Base-by-base conservation (phyloP, 2,113 vertebrate genomes). In the Artemisiospiza belli region DNA sequence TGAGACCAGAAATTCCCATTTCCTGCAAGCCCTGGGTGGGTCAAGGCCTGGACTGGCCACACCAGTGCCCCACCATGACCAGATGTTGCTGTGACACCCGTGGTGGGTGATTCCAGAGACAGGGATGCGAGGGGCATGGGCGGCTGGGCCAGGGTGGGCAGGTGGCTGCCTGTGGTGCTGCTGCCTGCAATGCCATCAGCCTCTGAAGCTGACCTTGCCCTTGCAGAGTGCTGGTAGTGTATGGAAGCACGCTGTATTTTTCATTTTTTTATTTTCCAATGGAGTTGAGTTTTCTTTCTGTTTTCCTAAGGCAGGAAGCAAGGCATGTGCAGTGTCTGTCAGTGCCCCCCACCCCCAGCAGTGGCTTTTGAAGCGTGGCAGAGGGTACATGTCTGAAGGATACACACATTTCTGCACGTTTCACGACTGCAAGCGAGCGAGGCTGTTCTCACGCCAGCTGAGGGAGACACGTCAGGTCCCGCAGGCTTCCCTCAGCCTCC, bases 71-170 rank as follows among this genome's bases (percentile, higher is more conserved):
- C 9, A 1, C 37, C 27, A 3, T 25, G 33, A 12, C 19, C 3
- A 4, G 35, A 4, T 6, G 0, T 33, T 59, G 51, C 57, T 46
- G n/a, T 49, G 64, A 55, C 16, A 31, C 19, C 41, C 3, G 0
- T 2, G 9, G 46, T 0, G 0, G 31, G 20, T 30, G 30, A 57
- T 8, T 4, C 24, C 2, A 2, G 62, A 52, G 72, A 4, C 1
- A 2, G 54, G 49, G 61, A 20, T 20, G 16, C 0, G 0, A n/a
- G 47, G 35, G 47, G 43, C 3, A 0, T 17, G 4, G 28, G 33
- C 1, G 0, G 44, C 52, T 15, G 18, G n/a, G 37, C 27, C 0
- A 1, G 27, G 21, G 14, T 21, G 12, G 1, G 31, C 0, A 1
- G n/a, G 44, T 1, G 1, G 54, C 46, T 73, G 37, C 37, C 37